These are phyloP conservation scores for Synaphobranchus kaupii DNA, from an alignment of 2,797 vertebrate species.

Conservation along the genomic window DNA sequence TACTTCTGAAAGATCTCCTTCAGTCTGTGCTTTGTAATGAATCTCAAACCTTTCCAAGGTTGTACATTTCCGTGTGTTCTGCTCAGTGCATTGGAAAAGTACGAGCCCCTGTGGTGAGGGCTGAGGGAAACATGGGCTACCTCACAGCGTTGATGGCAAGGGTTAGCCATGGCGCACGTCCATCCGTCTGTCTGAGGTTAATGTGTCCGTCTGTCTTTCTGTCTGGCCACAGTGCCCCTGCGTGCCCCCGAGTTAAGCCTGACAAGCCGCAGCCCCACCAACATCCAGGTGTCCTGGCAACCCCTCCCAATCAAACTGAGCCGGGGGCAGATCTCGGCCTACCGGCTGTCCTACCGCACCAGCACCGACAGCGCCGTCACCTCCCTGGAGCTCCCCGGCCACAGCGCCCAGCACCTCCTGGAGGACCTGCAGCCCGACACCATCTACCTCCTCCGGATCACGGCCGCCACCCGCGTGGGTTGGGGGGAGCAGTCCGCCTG, in stretches of 20 bases:
- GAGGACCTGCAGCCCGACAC: slow-evolving; percentile 84
- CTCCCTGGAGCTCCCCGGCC: slow-evolving; percentile 82
- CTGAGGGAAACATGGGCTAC: neutral
- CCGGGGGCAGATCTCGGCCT: slow-evolving; percentile 84
- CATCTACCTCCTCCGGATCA: slow-evolving; percentile 90
- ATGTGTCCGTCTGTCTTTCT: slow-evolving; percentile 44
- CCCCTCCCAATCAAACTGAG: slow-evolving; percentile 85
- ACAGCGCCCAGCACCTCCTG: slow-evolving; percentile 77
- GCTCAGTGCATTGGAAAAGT: neutral
- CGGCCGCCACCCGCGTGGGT: slow-evolving; percentile 86
- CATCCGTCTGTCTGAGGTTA: slow-evolving; percentile 30
- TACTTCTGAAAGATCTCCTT: no score
- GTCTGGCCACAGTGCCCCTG: slow-evolving; percentile 80
- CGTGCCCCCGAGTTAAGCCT: slow-evolving; percentile 92
- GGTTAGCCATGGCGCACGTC: neutral
- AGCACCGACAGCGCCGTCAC: slow-evolving; percentile 77
- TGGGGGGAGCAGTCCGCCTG: slow-evolving; percentile 93
- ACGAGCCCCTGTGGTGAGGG: neutral
- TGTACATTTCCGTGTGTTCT: neutral
- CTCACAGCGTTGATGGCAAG: neutral
- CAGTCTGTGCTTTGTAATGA: no score
- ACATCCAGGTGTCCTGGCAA: slow-evolving; percentile 92
- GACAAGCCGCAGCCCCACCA: slow-evolving; percentile 86
- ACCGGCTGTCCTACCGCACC: slow-evolving; percentile 86
- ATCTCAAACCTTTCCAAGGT: no score